Conservation (phyloP, 1,140 invertebrate species). For the Aradophagus sp. region DNA sequence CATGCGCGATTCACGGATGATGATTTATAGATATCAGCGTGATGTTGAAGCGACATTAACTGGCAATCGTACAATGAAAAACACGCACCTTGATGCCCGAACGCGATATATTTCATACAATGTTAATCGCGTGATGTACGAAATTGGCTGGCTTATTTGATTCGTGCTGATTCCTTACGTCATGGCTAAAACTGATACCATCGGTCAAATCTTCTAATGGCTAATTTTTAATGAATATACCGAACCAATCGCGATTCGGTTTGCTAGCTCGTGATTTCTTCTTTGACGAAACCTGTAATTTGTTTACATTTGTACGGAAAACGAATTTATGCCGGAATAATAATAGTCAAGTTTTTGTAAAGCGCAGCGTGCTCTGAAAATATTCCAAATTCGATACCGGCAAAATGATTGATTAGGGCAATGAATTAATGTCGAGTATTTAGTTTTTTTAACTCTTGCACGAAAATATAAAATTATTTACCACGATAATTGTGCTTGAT, state of each 20-base stretch:
- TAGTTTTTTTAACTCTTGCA: too few species aligned
- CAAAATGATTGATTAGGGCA: too few species aligned
- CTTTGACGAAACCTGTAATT: too few species aligned
- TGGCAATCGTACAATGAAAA: conserved; percentile 9
- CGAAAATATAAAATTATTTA: too few species aligned
- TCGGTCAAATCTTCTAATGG: conserved; percentile 5
- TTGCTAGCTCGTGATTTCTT: too few species aligned
- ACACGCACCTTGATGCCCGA: conserved; percentile 19
- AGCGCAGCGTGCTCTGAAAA: too few species aligned
- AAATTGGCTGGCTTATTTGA: conserved; percentile 25
- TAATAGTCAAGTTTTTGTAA: too few species aligned
- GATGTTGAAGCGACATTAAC: conserved; percentile 20
- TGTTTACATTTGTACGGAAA: too few species aligned
- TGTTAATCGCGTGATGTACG: conserved; percentile 12
- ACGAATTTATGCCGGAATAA: too few species aligned
- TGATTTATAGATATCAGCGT: conserved; percentile 42
- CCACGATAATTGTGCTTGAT: too few species aligned
- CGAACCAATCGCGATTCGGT: neutral
- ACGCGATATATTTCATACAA: conserved; percentile 18
- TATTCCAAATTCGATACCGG: too few species aligned
- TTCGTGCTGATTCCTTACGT: conserved; percentile 10
- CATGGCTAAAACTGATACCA: conserved; percentile 1
- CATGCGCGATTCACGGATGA: conserved; percentile 9
- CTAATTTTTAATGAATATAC: conserved; percentile 1
- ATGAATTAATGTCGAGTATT: too few species aligned